Conservation (phyloP, 2,888 invertebrate species). For the Meiosimyza decipiens region DNA sequence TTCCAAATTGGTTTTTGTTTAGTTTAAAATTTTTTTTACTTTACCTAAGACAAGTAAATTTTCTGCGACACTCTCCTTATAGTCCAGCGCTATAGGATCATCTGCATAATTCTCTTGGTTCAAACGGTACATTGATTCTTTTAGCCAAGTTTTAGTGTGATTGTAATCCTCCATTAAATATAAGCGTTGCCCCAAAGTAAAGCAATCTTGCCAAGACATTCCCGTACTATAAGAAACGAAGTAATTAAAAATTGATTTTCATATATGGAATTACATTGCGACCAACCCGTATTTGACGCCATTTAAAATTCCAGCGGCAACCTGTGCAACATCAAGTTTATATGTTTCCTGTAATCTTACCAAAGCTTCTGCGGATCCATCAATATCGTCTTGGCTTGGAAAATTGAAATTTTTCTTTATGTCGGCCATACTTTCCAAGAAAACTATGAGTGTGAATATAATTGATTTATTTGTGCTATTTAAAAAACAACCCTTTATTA, state of each 20-base stretch:
- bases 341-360: conserved; percentile 95
- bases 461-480: background rate
- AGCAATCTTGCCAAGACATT: conserved; percentile 89
- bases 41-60: conserved; percentile 57
- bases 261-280: background rate
- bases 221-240: conserved; percentile 67
- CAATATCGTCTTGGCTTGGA: conserved; percentile 91
- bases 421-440: conserved; percentile 78
- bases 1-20: no score
- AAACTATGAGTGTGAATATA: conserved; percentile 67
- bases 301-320: conserved; percentile 86
- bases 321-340: conserved; percentile 83
- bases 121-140: conserved; percentile 83
- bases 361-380: conserved; percentile 93
- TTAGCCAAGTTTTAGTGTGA: conserved; percentile 96
- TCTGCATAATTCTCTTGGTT: conserved; percentile 69
- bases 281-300: conserved; percentile 81
- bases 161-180: conserved; percentile 92
- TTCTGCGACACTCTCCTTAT: conserved; percentile 56
- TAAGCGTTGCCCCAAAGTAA: conserved; percentile 90
- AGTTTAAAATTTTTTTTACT: conserved; percentile 30
- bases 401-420: conserved; percentile 80
- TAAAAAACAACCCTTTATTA: conserved; percentile 35
- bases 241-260: background rate
- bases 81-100: conserved; percentile 50